Base-by-base conservation (phyloP, 2,113 vertebrate genomes). In the Ictalurus furcatus region DNA sequence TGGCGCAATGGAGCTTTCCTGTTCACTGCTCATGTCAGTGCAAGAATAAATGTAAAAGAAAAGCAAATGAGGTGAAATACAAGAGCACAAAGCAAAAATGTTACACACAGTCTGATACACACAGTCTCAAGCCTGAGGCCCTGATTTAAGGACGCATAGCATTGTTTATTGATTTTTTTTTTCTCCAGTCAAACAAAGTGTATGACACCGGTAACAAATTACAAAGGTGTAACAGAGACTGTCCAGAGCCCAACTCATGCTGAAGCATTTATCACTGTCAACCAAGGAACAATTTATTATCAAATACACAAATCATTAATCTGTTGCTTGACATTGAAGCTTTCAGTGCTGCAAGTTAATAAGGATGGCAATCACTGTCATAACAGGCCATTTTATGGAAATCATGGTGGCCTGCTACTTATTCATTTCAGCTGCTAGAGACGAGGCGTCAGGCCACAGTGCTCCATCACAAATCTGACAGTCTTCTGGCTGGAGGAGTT, bases 191-290 rank as follows among this genome's bases (percentile, higher is more conserved):
- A 88, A 56, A 78, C 25, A 78, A 91, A 85, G 67, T 88, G 83
- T 88, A 34, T 84, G 59, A 86, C 83, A 79, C 69, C n/a, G 7
- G 63, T 89, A 88, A 88, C 87, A 90, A 88, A 91, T 88, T 90
- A 88, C 86, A 87, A 86, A 88, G 88, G 84, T 88, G 86, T 91
- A 88, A 83, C 84, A 88, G 84, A 89, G 86, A 74, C 63, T 79
- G 85, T 88, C 80, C 52, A 69, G 73, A 84, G 54, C 30, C 69
- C 44, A 59, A 40, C 87, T 37, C 84, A 88, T 79, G 87, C 84
- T 79, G 85, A 54, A 79, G 54, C 84, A 91, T 91, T 91, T 79
- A 91, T 91, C 89, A 91, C 84, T 91, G 89, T 91, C 90, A 90
- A 30, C 58, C 67, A 79, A 84, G 17, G 65, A 88, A 81, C 63